Percentiles rank a stretch among this genome's conserved stretches.
These are phyloP conservation scores for Sandelia bainsii DNA, from an alignment of 2,797 vertebrate species.

Conservation along the genomic window DNA sequence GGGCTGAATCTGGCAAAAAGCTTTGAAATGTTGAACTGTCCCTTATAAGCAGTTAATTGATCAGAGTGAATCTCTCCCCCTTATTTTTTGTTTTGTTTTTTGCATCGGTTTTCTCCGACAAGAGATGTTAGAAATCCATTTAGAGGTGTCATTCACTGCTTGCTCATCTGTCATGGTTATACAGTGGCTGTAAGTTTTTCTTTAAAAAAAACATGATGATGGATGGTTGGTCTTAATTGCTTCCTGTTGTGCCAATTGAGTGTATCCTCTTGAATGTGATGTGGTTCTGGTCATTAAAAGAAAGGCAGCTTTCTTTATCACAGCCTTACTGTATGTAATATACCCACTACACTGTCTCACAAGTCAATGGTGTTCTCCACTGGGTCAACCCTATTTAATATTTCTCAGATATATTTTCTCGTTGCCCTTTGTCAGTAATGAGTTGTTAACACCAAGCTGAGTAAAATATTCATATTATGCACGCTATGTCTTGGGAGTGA, in stretches of 20 bases:
- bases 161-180: not conserved
- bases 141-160: not conserved
- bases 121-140: constrained; percentile 6
- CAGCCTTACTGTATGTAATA: too few species aligned
- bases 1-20: constrained; percentile 25
- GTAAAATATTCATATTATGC: not conserved
- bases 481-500: not conserved
- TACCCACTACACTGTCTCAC: not conserved
- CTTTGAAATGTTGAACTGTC: constrained; percentile 70
- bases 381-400: not conserved
- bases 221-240: not conserved
- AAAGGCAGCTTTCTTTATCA: not conserved
- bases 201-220: not conserved
- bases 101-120: constrained; percentile 12
- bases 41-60: constrained; percentile 64
- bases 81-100: constrained; percentile 14
- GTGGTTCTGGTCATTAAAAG: not conserved
- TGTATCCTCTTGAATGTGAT: not conserved
- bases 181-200: not conserved
- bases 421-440: not conserved
- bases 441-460: constrained; percentile 6
- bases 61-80: constrained; percentile 15
- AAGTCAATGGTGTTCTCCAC: not conserved
- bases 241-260: not conserved
- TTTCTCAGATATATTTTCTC: not conserved